Percentiles rank a stretch among this genome's conserved stretches.
Conservation (phyloP, 2,888 invertebrate species). For the Xylota sylvarum region DNA sequence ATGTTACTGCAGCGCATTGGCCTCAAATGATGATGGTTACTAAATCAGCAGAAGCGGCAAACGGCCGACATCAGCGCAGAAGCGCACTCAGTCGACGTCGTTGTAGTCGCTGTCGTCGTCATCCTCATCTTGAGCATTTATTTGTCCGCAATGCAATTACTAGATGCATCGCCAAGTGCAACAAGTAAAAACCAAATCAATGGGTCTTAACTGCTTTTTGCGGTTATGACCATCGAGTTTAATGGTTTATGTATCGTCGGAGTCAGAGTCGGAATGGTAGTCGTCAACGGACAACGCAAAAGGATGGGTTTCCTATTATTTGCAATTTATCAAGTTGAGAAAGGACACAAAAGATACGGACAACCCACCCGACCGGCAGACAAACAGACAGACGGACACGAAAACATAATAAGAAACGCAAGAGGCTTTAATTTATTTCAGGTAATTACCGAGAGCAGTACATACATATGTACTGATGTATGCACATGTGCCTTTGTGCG, state of each 20-base stretch:
- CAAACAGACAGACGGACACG: conserved; percentile 3
- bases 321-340: conserved; percentile 56
- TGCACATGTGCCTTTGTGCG: conserved; percentile 16
- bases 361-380: background rate
- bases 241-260: conserved; percentile 48
- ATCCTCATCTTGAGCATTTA: conserved; percentile 18
- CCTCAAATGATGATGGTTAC: conserved; percentile 51
- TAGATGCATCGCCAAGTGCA: conserved; percentile 56
- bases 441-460: conserved; percentile 50
- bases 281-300: conserved; percentile 7
- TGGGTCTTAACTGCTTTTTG: conserved; percentile 62
- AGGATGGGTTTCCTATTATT: conserved; percentile 69
- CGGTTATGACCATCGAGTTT: conserved; percentile 59
- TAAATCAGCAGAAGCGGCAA: conserved; percentile 57
- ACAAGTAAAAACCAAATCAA: conserved; percentile 58
- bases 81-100: background rate
- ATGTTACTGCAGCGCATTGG: conserved; percentile 47
- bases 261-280: background rate
- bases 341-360: conserved; percentile 62
- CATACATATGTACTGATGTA: background rate
- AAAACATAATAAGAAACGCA: background rate
- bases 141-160: conserved; percentile 51
- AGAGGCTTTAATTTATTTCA: conserved; percentile 58
- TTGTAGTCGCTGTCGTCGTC: background rate
- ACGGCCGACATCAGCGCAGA: conserved; percentile 11